These are phyloP conservation scores for Cryptosula pallasiana DNA, from an alignment of 2,888 invertebrate genomes.

Conservation along the genomic window DNA sequence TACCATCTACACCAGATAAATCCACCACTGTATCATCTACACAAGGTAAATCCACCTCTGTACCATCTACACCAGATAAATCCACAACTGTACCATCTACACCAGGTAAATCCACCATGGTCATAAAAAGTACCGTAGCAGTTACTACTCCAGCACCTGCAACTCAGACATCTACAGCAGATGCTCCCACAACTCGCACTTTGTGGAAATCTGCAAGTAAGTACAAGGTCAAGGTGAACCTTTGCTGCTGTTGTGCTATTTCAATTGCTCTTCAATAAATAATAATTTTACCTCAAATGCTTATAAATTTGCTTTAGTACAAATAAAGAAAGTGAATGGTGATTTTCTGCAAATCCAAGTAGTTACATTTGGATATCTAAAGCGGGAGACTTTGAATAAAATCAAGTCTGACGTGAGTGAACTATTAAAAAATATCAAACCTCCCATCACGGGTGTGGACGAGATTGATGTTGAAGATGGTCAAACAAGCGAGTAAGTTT, in stretches of 20 bases:
- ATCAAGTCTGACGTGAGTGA: neutral
- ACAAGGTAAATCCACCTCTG: neutral
- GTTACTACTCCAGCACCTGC: neutral
- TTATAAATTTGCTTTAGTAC: too few species aligned
- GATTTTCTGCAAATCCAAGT: neutral
- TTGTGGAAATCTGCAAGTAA: conserved; percentile 9
- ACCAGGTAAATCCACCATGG: neutral
- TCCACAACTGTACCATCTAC: conserved; percentile 1
- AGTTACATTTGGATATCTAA: neutral
- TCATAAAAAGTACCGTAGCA: neutral
- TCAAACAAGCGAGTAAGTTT: neutral
- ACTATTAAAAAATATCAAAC: neutral
- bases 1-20: neutral
- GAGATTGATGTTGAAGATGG: neutral
- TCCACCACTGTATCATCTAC: neutral
- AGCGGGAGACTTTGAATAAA: neutral
- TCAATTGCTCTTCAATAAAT: too few species aligned
- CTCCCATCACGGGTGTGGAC: neutral
- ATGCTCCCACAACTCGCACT: neutral
- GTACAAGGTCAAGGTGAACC: too few species aligned
- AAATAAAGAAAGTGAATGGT: too few species aligned
- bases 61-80: neutral
- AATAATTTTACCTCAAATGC: too few species aligned
- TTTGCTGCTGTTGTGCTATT: too few species aligned
- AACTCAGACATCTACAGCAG: neutral